A percentile compares a stretch with the other conserved stretches of the same genome.
Conservation (phyloP, 2,797 vertebrate species). For the Leptoclinus maculatus region DNA sequence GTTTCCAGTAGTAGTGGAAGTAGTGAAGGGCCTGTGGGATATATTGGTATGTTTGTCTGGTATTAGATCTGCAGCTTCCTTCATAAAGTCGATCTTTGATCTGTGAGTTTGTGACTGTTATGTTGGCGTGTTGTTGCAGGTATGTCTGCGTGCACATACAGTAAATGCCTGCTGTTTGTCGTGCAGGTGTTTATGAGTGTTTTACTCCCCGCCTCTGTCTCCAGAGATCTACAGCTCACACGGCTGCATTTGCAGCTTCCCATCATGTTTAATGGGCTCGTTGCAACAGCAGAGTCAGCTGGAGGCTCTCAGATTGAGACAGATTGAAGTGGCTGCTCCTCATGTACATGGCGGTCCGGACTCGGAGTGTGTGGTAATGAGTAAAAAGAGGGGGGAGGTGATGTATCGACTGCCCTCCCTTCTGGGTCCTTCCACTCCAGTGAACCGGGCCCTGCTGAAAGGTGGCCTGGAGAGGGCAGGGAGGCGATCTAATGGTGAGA, state of each 20-base stretch:
- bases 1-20: not conserved
- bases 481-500: not conserved
- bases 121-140: not conserved
- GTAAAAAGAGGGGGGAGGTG: conserved; percentile 1
- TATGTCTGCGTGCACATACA: not conserved
- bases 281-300: conserved; percentile 17
- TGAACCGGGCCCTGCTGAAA: conserved; percentile 13
- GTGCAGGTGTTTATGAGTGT: not conserved
- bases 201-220: not conserved
- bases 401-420: conserved; percentile 36
- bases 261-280: conserved; percentile 29
- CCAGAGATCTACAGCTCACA: conserved; percentile 17
- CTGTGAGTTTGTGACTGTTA: not conserved
- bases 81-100: not conserved
- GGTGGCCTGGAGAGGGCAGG: not conserved
- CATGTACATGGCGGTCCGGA: conserved; percentile 14
- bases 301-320: conserved; percentile 45
- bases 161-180: not conserved
- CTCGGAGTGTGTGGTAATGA: conserved; percentile 35
- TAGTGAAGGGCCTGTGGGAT: not conserved
- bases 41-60: not conserved
- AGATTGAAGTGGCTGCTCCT: conserved; percentile 48
- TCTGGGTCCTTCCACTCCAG: conserved; percentile 29
- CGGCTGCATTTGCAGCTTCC: conserved; percentile 9
- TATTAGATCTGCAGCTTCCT: not conserved